A percentile compares a stretch with the other conserved stretches of the same genome.
Evolutionary conservation across 2,113 vertebrate species (phyloP).

Genomic region (Amazona guildingii): DNA sequence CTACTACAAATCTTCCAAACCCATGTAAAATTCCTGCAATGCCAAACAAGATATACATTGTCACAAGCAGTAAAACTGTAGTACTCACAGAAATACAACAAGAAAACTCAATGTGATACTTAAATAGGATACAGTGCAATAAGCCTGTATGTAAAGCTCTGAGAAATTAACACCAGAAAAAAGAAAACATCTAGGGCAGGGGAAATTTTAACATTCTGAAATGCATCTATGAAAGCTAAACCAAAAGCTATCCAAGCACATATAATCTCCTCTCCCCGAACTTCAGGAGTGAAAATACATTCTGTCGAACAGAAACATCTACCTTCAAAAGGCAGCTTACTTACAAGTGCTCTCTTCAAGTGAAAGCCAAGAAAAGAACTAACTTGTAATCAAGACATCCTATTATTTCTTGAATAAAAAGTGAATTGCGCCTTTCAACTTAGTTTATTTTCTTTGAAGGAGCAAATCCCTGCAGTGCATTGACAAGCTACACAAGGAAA

Average conservation of each 20-base stretch:
- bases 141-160: neutral
- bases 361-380: neutral
- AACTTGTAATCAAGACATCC: neutral
- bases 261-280: neutral
- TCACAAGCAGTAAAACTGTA: neutral
- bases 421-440: neutral
- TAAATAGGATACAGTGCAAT: neutral
- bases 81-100: neutral
- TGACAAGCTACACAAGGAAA: neutral
- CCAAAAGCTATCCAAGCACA: neutral
- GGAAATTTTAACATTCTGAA: neutral
- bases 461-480: neutral
- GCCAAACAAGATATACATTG: neutral
- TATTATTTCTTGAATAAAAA: neutral
- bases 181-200: neutral
- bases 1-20: conserved; percentile 88
- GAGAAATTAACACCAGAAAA: neutral
- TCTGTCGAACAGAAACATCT: neutral
- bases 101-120: neutral
- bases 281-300: neutral
- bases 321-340: neutral
- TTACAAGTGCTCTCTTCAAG: neutral
- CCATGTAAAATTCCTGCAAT: conserved; percentile 90
- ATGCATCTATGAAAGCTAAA: neutral
- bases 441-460: neutral